phyloP scores from a whole-genome alignment of 2,888 invertebrate genomes.

The Ectobius pallidus region DNA sequence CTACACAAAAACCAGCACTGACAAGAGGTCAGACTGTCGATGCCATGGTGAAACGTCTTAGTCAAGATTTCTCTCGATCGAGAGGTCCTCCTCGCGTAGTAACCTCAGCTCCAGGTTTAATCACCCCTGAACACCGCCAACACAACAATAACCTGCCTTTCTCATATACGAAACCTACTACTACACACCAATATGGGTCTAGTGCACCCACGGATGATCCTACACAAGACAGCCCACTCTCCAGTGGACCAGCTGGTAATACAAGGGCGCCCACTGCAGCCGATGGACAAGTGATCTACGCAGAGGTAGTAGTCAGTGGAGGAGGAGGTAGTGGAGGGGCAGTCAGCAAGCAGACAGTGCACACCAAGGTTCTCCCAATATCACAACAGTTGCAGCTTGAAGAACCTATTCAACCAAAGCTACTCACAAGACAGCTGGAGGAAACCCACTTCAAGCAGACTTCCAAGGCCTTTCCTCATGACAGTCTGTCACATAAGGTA shows the following conservation, averaged over 20 bases:
- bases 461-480: not conserved
- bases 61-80: slow-evolving; percentile 47
- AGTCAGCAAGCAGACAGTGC: slow-evolving; percentile 58
- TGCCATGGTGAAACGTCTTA: slow-evolving; percentile 76
- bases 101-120: slow-evolving; percentile 50
- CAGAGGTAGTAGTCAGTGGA: slow-evolving; percentile 66
- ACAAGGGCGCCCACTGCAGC: slow-evolving; percentile 34
- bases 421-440: not conserved
- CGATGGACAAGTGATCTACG: slow-evolving; percentile 68
- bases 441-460: not conserved
- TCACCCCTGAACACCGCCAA: slow-evolving; percentile 64
- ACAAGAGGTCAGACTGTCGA: slow-evolving; percentile 75
- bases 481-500: not conserved
- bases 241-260: not conserved
- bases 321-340: slow-evolving; percentile 44
- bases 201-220: slow-evolving; percentile 3
- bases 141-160: slow-evolving; percentile 80
- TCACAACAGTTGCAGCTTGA: slow-evolving; percentile 38
- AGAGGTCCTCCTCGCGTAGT: slow-evolving; percentile 37
- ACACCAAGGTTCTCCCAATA: slow-evolving; percentile 56
- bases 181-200: slow-evolving; percentile 6
- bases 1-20: slow-evolving; percentile 48
- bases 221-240: slow-evolving; percentile 9
- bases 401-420: slow-evolving; percentile 58
- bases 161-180: slow-evolving; percentile 69